Evolutionary conservation across 92 coral and sea anemone genomes (phyloP), one percentile per base, ranked within the genome.

Genomic region (Siderastrea siderea): DNA sequence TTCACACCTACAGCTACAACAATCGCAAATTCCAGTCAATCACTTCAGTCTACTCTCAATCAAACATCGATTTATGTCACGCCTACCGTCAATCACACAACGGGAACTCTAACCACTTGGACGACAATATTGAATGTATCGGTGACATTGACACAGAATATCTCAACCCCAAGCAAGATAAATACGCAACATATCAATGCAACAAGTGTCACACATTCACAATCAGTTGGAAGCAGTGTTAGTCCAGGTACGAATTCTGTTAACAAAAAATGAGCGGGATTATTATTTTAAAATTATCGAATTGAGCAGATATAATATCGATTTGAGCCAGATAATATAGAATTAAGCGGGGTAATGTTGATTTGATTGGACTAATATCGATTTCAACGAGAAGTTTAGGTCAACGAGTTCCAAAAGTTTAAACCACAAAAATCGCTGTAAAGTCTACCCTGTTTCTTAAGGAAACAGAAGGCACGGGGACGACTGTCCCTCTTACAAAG

Each of bases 171-270:
- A 46, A 48, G 47, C 47, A 26, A 38, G 51, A 12, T 66, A 13
- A 44, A 46, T 16, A 57, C 49, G 13, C 81, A 16, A 48, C 65
- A 49, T 13, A 80, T 66, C 38, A 65, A 50, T 17, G 11, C 71
- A 43, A 13, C 64, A 19, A 44, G 74, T 11, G 74, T 57, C 43
- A 65, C 61, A 19, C n/a, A 26, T 13, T 67, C 73, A 44, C 50
- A 38, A 38, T 66, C 59, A 15, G 5, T 44, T 66, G n/a, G 8
- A 52, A 69, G 77, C 6, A 81, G 86, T 68, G 68, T 69, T 3
- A 57, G 17, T 68, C 65, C 58, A 81, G 86, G 86, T 81, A 69
- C 26, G 13, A 67, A 26, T 38, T 50, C 38, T 26, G 38, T 26
- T 26, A 26, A 26, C 38, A 26, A 26, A 26, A 26, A 26, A 26